Conservation (phyloP, 92 coral and sea anemone genomes). For the Montipora capitata region DNA sequence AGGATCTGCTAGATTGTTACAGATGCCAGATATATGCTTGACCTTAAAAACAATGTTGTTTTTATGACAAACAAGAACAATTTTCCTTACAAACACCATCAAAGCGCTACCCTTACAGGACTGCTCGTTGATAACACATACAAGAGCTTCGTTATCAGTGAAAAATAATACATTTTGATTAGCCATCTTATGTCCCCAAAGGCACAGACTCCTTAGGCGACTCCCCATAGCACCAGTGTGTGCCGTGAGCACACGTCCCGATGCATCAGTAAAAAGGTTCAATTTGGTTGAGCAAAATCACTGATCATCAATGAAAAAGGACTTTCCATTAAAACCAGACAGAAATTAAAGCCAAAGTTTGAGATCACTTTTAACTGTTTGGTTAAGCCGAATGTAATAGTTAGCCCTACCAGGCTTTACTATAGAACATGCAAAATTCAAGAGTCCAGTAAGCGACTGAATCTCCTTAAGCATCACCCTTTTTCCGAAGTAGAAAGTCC, state of each 20-base stretch:
- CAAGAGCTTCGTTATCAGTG: slow-evolving; percentile 80
- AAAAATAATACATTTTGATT: slow-evolving; percentile 50
- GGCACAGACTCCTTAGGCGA: slow-evolving; percentile 43
- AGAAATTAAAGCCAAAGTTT: no score
- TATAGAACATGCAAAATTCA: no score
- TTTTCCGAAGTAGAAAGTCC: no score
- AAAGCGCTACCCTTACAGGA: slow-evolving; percentile 66
- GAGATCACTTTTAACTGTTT: no score
- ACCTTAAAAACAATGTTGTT: slow-evolving; percentile 64
- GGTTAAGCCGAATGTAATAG: no score
- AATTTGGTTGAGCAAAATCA: no score
- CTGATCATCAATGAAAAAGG: no score
- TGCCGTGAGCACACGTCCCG: neutral
- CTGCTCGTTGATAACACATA: slow-evolving; percentile 67
- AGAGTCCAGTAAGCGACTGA: no score
- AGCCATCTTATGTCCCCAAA: slow-evolving; percentile 43
- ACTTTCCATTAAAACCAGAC: no score
- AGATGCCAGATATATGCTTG: slow-evolving; percentile 69
- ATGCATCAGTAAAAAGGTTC: no score
- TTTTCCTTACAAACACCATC: slow-evolving; percentile 19
- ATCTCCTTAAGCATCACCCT: no score
- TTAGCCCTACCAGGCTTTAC: no score
- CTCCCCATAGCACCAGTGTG: slow-evolving; percentile 44
- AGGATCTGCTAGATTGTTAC: slow-evolving; percentile 62
- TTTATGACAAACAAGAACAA: slow-evolving; percentile 54